Evolutionary conservation across 2,113 vertebrate genomes (phyloP).

Genomic region (Laterallus jamaicensis): DNA sequence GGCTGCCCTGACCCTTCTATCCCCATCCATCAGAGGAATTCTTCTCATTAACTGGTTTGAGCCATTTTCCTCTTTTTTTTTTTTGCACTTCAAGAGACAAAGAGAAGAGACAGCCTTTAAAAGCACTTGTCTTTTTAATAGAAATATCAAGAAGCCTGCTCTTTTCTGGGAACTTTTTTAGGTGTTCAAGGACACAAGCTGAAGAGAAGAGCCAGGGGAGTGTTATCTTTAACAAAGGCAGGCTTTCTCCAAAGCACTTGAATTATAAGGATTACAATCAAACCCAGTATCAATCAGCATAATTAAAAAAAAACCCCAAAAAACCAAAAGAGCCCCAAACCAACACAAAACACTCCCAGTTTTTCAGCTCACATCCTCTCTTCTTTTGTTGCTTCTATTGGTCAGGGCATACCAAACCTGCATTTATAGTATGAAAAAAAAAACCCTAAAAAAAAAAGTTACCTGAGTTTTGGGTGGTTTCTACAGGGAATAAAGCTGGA

Average conservation of each 20-base stretch:
- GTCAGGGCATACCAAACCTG: background rate
- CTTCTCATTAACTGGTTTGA: background rate
- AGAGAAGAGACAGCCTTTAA: background rate
- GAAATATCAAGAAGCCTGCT: background rate
- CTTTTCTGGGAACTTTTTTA: accelerated
- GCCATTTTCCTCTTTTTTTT: background rate
- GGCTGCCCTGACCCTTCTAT: background rate
- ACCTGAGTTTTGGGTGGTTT: background rate
- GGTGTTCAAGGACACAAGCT: background rate
- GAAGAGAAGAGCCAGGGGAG: background rate
- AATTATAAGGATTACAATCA: background rate
- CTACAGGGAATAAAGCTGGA: background rate
- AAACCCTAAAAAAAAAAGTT: too few species aligned
- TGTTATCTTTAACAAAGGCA: accelerated
- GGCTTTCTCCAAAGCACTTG: background rate
- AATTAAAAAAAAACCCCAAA: background rate
- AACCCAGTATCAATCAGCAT: background rate
- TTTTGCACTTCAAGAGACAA: background rate
- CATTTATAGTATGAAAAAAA: background rate
- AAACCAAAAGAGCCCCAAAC: too few species aligned
- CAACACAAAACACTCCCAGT: accelerated
- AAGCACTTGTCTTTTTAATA: background rate
- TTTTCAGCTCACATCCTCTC: background rate
- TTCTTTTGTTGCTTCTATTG: background rate
- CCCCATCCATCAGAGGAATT: background rate